Evolutionary conservation across 2,888 invertebrate species (phyloP).

Genomic region (Ypsolopha sequella): DNA sequence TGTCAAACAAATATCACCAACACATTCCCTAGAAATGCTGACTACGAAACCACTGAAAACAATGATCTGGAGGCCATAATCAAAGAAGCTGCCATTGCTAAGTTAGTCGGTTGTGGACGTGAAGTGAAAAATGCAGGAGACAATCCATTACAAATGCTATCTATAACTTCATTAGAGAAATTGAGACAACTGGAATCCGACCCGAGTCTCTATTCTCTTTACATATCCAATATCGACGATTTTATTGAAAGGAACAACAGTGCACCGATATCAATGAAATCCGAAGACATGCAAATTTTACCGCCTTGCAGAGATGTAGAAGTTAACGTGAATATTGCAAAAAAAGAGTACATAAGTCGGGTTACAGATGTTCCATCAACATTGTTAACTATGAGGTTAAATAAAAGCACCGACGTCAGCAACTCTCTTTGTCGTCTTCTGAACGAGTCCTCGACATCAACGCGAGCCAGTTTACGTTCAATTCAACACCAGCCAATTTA

Average conservation of each 20-base stretch:
- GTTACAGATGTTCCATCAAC: slow-evolving; percentile 34
- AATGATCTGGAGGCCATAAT: slow-evolving; percentile 22
- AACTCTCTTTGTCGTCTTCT: slow-evolving; percentile 23
- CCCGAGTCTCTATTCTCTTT: slow-evolving; percentile 28
- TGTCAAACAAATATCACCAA: slow-evolving; percentile 30
- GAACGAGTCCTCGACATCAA: slow-evolving; percentile 15
- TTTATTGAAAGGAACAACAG: background rate
- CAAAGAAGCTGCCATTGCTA: slow-evolving; percentile 14
- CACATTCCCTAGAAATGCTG: background rate
- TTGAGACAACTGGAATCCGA: slow-evolving; percentile 29
- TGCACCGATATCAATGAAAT: slow-evolving; percentile 1
- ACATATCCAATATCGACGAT: slow-evolving; percentile 21
- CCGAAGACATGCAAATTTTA: slow-evolving; percentile 7
- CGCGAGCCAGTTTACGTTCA: too few relatives aligned
- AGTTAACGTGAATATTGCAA: slow-evolving; percentile 25
- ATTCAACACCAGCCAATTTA: too few relatives aligned
- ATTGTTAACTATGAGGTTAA: slow-evolving; percentile 13
- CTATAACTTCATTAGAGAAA: slow-evolving; percentile 32
- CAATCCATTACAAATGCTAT: slow-evolving; percentile 21
- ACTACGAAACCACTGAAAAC: slow-evolving; percentile 7
- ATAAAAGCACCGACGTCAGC: slow-evolving; percentile 19
- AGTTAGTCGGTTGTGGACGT: slow-evolving; percentile 5
- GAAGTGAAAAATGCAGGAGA: slow-evolving; percentile 17
- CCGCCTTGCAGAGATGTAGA: slow-evolving; percentile 32
- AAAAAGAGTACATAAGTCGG: slow-evolving; percentile 21